Base-by-base conservation (phyloP, 1,140 invertebrate species). In the Acyrthosiphon pisum region DNA sequence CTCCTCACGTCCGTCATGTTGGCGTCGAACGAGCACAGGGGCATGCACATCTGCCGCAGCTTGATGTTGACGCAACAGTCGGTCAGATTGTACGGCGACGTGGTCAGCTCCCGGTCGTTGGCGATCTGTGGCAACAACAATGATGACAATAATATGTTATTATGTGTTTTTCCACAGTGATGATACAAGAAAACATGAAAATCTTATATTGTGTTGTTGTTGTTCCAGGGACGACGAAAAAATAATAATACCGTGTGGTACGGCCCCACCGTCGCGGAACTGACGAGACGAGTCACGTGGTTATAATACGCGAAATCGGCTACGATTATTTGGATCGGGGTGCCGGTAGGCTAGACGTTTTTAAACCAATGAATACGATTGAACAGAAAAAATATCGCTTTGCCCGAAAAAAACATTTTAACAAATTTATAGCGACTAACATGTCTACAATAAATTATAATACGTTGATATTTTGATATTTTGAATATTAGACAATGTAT, bases 1-100 rank as follows among this genome's bases (percentile, higher is more conserved):
- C 96, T 95, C 94, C 97, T 96, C 60, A 97, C 95, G 95, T 98
- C 97, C 20, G 96, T 96, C 96, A 98, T 97, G 94, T 96, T 97
- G 8, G 97, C 97, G 94, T 98, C 96, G 95, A 97, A 98, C 1
- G 97, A 96, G 94, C 98, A 98, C n/a, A 98, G 95, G 2, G 97
- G 97, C 95, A 98, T 96, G 94, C 97, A 98, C 30, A 97, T 96
- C 50, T 96, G 96, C 91, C 97, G 96, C 35, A 98, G 94, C 44
- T 96, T 96, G 7, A 97, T 97, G 22, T 96, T 95, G 9, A 96
- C 96, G 95, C 98, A 98, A 94, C 98, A 98, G 14, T 96, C 96
- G 20, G 97, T 97, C 94, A 98, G 96, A 95, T 98, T 98, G 95
- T 98, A 98, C 0, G 95, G 94, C 84, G 94, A 84, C 60, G 94